phyloP scores from a whole-genome alignment of 1,140 invertebrate genomes.

The Polypedilum pembai region DNA sequence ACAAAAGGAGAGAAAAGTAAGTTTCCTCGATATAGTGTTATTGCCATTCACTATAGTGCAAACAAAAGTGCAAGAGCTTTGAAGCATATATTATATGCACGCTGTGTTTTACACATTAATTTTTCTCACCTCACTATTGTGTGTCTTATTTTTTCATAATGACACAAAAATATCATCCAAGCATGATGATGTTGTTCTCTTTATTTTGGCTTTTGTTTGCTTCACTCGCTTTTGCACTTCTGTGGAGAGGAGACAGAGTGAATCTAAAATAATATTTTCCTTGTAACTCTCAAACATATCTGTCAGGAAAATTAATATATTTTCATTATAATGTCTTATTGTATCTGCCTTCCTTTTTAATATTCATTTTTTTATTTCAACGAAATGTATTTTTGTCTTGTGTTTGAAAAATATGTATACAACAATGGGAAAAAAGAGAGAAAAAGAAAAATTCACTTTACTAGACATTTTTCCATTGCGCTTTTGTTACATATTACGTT shows the following conservation, averaged over 20 bases:
- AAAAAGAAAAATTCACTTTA: conserved; percentile 15
- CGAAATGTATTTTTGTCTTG: conserved; percentile 24
- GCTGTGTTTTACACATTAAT: conserved; percentile 6
- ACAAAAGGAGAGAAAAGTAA: neutral
- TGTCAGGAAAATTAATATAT: conserved; percentile 28
- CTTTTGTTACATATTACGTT: neutral
- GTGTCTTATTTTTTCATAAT: neutral
- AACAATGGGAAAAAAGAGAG: neutral
- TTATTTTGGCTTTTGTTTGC: neutral
- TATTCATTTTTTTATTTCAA: conserved; percentile 25
- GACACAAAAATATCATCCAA: conserved; percentile 23
- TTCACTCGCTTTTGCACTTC: no score
- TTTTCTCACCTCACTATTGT: conserved; percentile 28
- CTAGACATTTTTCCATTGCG: conserved; percentile 24
- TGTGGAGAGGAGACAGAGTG: no score
- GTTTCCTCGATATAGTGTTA: no score
- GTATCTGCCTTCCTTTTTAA: conserved; percentile 23
- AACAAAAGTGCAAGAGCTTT: conserved; percentile 5
- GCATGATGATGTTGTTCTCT: conserved; percentile 14
- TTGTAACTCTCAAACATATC: neutral
- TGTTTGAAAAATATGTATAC: neutral
- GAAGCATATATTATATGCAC: neutral
- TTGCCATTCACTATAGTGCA: no score
- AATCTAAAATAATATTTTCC: neutral
- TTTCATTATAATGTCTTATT: conserved; percentile 27